These are phyloP conservation scores for Myotis daubentonii DNA, from an alignment of 2,797 vertebrate genomes.

Conservation along the genomic window DNA sequence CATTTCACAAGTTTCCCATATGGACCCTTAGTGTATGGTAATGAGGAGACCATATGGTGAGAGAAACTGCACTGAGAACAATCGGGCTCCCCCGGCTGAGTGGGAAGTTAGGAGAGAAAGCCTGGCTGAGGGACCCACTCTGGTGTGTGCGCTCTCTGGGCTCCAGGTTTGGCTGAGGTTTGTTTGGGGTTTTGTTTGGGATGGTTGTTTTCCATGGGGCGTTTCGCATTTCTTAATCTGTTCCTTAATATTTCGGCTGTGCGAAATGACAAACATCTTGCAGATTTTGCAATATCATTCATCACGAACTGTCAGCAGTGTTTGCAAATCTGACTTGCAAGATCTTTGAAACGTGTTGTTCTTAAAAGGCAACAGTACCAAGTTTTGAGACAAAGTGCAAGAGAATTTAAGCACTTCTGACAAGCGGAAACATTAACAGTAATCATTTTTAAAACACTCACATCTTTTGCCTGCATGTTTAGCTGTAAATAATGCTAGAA, in stretches of 20 bases:
- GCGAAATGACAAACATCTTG: conserved; percentile 86
- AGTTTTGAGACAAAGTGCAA: conserved; percentile 89
- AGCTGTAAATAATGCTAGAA: conserved; percentile 86
- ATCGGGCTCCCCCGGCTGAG: conserved; percentile 86
- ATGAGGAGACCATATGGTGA: conserved; percentile 91
- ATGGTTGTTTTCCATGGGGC: conserved; percentile 76
- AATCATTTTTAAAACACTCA: conserved; percentile 88
- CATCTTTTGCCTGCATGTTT: conserved; percentile 87
- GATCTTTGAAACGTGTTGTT: conserved; percentile 87
- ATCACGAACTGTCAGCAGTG: conserved; percentile 87
- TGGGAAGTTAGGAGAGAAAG: conserved; percentile 83
- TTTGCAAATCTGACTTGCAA: conserved; percentile 87
- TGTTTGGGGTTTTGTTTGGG: conserved; percentile 50
- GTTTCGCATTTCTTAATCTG: conserved; percentile 83
- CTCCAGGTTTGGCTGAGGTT: conserved; percentile 77
- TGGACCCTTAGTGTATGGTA: conserved; percentile 90
- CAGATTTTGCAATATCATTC: conserved; percentile 86
- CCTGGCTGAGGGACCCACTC: conserved; percentile 76
- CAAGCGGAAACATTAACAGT: conserved; percentile 88
- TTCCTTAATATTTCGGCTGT: conserved; percentile 82
- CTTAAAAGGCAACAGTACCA: conserved; percentile 88
- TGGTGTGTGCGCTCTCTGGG: conserved; percentile 75
- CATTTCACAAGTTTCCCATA: conserved; percentile 92
- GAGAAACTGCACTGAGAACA: conserved; percentile 88
- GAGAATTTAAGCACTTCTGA: conserved; percentile 88